These are phyloP conservation scores for Clunio marinus DNA, from an alignment of 2,888 invertebrate genomes.

Conservation along the genomic window DNA sequence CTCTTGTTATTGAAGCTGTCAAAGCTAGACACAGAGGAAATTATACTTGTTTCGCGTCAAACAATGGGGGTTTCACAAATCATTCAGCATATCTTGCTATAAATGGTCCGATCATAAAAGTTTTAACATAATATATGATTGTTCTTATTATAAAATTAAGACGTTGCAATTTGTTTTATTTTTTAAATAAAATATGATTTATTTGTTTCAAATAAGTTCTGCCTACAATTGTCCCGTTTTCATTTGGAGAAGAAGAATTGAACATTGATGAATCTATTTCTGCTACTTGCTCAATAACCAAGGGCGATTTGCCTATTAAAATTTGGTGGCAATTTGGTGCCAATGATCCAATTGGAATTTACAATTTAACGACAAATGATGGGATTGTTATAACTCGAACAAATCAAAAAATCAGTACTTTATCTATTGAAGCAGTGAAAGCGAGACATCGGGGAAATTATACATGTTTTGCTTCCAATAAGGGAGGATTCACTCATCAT, in stretches of 20 bases:
- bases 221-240: slow-evolving; percentile 73
- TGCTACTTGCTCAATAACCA: slow-evolving; percentile 65
- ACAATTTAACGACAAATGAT: slow-evolving; percentile 58
- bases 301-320: slow-evolving; percentile 75
- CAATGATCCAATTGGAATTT: slow-evolving; percentile 52
- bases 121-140: not conserved
- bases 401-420: slow-evolving; percentile 62
- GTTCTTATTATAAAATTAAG: not conserved
- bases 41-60: slow-evolving; percentile 70
- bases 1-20: slow-evolving; percentile 66
- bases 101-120: slow-evolving; percentile 53
- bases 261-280: slow-evolving; percentile 72
- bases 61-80: slow-evolving; percentile 57
- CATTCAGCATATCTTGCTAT: slow-evolving; percentile 58
- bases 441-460: slow-evolving; percentile 60
- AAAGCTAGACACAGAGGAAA: slow-evolving; percentile 66
- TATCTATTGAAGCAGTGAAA: slow-evolving; percentile 56
- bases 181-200: slow-evolving; percentile 55
- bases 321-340: slow-evolving; percentile 64
- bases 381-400: slow-evolving; percentile 57
- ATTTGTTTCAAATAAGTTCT: slow-evolving; percentile 56
- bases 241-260: slow-evolving; percentile 70
- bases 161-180: slow-evolving; percentile 57
- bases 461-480: slow-evolving; percentile 59
- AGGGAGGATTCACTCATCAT: slow-evolving; percentile 56